Evolutionary conservation across 2,888 invertebrate species (phyloP).

Genomic region (Alentia gelatinosa): DNA sequence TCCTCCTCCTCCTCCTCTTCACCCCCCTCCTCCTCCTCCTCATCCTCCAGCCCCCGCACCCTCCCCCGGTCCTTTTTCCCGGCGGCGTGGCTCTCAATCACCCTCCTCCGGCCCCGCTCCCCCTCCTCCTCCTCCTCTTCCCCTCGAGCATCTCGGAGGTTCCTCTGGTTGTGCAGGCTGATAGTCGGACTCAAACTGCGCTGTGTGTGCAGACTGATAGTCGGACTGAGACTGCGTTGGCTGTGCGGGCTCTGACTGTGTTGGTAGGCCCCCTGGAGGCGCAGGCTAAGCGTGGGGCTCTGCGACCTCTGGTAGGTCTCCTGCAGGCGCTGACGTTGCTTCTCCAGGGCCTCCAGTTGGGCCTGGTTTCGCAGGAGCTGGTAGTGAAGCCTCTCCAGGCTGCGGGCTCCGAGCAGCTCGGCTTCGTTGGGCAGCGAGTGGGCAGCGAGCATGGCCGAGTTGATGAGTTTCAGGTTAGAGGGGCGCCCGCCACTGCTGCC

Average conservation of each 20-base stretch:
- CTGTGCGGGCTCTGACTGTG: neutral
- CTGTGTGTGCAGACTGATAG: neutral
- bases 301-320: neutral
- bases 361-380: conserved; percentile 13
- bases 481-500: neutral
- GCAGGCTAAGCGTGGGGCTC: neutral
- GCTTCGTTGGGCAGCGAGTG: neutral
- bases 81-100: neutral
- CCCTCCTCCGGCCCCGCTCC: neutral
- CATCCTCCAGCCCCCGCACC: neutral
- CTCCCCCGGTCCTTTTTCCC: neutral
- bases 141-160: neutral
- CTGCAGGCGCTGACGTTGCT: conserved; percentile 4
- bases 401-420: neutral
- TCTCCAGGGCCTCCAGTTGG: conserved; percentile 11
- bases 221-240: neutral
- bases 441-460: neutral
- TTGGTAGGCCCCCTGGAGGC: neutral
- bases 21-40: conserved; percentile 5
- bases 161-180: neutral
- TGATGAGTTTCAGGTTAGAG: conserved; percentile 6
- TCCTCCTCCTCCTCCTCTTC: neutral
- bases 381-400: conserved; percentile 15
- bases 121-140: conserved; percentile 1
- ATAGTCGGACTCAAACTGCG: neutral